These are phyloP conservation scores for Siphlonurus alternatus DNA, from an alignment of 2,888 invertebrate species.

Conservation along the genomic window DNA sequence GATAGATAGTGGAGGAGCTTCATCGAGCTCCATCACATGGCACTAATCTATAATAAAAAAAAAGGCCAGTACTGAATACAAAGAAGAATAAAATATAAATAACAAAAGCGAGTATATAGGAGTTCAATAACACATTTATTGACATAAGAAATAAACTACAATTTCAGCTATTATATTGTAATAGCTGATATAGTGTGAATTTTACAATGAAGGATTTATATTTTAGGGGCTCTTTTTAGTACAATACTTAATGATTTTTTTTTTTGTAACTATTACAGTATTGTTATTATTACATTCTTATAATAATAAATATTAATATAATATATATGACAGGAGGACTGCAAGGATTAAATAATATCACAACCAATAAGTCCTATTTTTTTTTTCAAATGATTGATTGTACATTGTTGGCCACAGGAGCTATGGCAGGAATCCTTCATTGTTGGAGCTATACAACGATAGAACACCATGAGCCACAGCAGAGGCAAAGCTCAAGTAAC, in stretches of 20 bases:
- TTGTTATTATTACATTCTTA: not conserved
- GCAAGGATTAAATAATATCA: not conserved
- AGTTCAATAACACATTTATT: constrained; percentile 2
- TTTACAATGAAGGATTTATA: not conserved
- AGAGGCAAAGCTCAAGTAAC: not conserved
- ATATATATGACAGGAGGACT: not conserved
- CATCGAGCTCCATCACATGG: no score
- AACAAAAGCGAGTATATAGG: no score
- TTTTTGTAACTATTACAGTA: not conserved
- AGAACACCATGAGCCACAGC: not conserved
- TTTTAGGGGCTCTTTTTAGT: no score
- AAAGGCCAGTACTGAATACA: no score
- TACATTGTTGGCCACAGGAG: not conserved
- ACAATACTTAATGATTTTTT: not conserved
- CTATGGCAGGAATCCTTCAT: not conserved
- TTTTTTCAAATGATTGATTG: not conserved
- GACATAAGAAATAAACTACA: constrained; percentile 2
- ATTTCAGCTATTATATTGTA: not conserved
- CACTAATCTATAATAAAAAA: no score
- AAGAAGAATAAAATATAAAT: no score
- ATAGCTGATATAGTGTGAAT: not conserved
- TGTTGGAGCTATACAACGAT: not conserved
- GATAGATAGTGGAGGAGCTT: no score
- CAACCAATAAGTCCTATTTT: not conserved
- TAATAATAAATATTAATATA: not conserved